Base-by-base conservation (phyloP, 2,888 invertebrate species). In the Clivina fossor region DNA sequence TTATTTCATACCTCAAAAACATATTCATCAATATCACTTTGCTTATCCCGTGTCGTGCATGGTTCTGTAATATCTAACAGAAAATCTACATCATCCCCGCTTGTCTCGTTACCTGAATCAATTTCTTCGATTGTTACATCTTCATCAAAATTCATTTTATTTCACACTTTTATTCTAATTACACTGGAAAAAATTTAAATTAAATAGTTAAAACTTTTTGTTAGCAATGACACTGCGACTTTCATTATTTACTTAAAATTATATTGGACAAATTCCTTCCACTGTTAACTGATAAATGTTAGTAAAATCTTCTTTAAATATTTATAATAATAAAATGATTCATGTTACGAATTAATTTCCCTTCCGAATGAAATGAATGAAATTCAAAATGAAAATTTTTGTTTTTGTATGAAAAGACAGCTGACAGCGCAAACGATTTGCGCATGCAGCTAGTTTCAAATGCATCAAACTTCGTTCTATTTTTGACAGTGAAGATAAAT, bases 11-110 rank as follows among this genome's bases (percentile, higher is more conserved):
- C 95, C 76, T 95, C 93, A 74, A 88, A 96, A 54, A 89, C 90
- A 78, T 93, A 96, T 66, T 96, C 95, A 67, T 97, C 96, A 61
- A 85, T 82, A 67, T 90, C 90, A 64, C 82, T 83, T 71, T 88
- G 86, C 66, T 88, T 80, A 75, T 90, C 90, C 68, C 85, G 83
- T 62, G 84, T 83, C 71, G 83, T 84, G 65, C 82, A 84, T 64
- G 84, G 83, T 71, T 91, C 91, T 66, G 85, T 85, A 26, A 43
- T 37, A 75, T 90, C 90, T 85, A 90, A 90, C 64, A 86, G 90
- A 78, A 93, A 93, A 76, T 93, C 93, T 71, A 93, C 93, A 79
- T 93, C 94, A 74, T 95, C 94, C 66, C 93, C 93, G 71, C 90
- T 92, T 48, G 92, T 91, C 74, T 93, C 93, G 74, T 93, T 92